These are phyloP conservation scores for Plestiodon gilberti DNA, from an alignment of 2,113 vertebrate genomes.

Conservation along the genomic window DNA sequence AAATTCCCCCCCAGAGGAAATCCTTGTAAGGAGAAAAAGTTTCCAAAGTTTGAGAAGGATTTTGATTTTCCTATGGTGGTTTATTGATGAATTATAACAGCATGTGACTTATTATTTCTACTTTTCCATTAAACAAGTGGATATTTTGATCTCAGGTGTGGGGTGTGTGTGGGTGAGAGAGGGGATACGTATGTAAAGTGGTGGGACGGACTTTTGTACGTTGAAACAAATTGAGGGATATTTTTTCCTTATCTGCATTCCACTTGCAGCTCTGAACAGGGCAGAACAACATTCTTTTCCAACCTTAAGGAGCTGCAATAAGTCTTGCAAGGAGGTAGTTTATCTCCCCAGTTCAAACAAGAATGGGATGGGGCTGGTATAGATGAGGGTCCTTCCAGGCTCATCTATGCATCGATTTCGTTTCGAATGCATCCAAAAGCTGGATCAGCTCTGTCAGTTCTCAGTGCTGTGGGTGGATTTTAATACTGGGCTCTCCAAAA, in stretches of 20 bases:
- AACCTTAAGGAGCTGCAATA: neutral
- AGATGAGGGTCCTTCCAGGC: no score
- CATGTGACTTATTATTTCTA: neutral
- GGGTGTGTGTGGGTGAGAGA: neutral
- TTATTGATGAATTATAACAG: neutral
- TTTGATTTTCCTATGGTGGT: neutral
- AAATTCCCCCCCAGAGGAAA: neutral
- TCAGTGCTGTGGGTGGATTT: neutral
- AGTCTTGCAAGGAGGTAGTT: neutral
- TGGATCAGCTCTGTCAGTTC: neutral
- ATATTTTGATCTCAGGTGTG: no score
- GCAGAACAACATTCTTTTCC: neutral
- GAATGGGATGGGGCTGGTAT: no score
- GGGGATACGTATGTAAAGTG: neutral
- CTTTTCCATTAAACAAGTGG: no score
- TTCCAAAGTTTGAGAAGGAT: neutral
- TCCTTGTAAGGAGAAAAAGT: neutral
- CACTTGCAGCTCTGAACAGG: no score
- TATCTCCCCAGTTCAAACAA: neutral
- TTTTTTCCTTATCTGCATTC: no score
- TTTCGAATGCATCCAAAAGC: neutral
- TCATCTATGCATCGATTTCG: neutral
- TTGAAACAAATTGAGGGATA: neutral
- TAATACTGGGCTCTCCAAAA: no score
- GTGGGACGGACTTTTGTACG: neutral